These are phyloP conservation scores for Streptopelia turtur DNA, from an alignment of 2,797 vertebrate genomes.

Conservation along the genomic window DNA sequence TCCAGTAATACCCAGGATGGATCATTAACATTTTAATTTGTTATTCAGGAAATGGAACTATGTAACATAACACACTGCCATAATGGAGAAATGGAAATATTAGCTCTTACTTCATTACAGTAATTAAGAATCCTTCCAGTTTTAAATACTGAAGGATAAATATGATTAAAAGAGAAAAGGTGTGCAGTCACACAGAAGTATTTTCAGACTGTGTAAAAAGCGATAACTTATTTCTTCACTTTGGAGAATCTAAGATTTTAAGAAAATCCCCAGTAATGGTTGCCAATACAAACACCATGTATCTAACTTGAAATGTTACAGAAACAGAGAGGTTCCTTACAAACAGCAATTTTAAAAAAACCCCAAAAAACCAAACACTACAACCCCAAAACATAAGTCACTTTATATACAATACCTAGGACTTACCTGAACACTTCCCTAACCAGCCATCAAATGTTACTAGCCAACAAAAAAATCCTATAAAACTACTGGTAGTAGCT, in stretches of 20 bases:
- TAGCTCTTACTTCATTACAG: not conserved
- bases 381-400: not conserved
- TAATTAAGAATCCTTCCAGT: not conserved
- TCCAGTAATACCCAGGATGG: not conserved
- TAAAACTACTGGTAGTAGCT: not conserved
- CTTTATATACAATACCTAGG: not conserved
- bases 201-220: not conserved
- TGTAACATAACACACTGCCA: not conserved
- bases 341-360: not conserved
- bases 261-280: not conserved
- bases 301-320: not conserved
- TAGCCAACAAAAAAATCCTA: not conserved
- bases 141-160: not conserved
- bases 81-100: not conserved
- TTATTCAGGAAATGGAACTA: not conserved
- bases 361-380: too few relatives aligned
- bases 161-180: not conserved
- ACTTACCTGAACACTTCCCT: slow-evolving; percentile 44
- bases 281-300: not conserved
- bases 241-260: not conserved
- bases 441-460: not conserved
- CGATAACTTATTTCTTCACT: not conserved
- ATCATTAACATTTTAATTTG: not conserved
- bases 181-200: not conserved
- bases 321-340: not conserved